A percentile compares a stretch with the other conserved stretches of the same genome.
Conservation (phyloP, 2,888 invertebrate species). For the Euclidia mi region DNA sequence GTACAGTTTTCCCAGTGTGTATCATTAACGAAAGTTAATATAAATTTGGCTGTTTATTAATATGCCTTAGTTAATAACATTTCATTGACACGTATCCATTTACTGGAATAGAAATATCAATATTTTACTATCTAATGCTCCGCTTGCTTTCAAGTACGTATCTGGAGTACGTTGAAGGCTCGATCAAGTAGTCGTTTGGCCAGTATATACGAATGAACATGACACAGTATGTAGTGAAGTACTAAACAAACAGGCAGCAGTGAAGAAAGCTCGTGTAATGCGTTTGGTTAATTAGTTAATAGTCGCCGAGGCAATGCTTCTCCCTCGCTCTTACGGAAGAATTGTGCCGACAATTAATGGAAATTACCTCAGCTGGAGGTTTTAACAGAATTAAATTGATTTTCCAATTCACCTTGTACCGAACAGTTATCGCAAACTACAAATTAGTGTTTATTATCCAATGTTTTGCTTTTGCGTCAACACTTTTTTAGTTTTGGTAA, state of each 20-base stretch:
- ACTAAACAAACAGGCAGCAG: conserved; percentile 21
- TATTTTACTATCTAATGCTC: too few relatives aligned
- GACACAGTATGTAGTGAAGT: conserved; percentile 16
- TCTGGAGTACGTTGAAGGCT: too few relatives aligned
- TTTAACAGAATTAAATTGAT: conserved; percentile 75
- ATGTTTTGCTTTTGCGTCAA: not conserved
- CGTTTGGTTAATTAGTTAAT: conserved; percentile 74
- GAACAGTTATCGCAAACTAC: conserved; percentile 50
- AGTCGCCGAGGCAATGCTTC: conserved; percentile 56
- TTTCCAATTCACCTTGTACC: conserved; percentile 66
- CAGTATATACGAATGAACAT: conserved; percentile 9
- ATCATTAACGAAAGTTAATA: conserved; percentile 36
- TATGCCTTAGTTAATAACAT: not conserved
- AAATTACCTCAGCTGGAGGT: conserved; percentile 79
- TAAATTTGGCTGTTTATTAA: conserved; percentile 9
- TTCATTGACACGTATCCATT: not conserved
- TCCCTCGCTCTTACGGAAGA: conserved; percentile 64
- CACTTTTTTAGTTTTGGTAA: not conserved
- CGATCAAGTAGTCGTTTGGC: not conserved
- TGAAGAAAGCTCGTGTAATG: conserved; percentile 44
- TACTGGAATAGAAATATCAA: too few relatives aligned
- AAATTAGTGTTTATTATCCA: conserved; percentile 26
- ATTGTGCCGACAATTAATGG: conserved; percentile 76
- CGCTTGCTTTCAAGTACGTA: too few relatives aligned
- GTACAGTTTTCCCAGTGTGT: conserved; percentile 36